These are phyloP conservation scores for Pseudochirops corinnae DNA, from an alignment of 2,797 vertebrate genomes.

Conservation along the genomic window DNA sequence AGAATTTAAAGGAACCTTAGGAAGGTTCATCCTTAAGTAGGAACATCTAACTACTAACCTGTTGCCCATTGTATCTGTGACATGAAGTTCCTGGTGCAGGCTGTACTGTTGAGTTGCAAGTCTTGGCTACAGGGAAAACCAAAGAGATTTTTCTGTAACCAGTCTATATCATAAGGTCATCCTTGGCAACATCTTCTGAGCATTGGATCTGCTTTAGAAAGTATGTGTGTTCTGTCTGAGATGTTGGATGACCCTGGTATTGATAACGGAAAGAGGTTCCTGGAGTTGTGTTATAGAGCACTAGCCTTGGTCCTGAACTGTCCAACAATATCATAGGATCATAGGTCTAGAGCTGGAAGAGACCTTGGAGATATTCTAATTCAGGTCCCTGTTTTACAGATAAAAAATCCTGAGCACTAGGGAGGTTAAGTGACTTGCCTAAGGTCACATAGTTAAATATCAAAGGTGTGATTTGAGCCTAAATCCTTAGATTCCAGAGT, in stretches of 20 bases:
- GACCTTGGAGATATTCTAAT: not conserved
- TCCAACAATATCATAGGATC: not conserved
- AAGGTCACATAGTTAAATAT: not conserved
- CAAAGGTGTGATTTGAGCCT: not conserved
- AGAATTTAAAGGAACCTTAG: not conserved
- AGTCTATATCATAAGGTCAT: not conserved
- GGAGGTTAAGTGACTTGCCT: not conserved
- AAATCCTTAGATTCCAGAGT: not conserved
- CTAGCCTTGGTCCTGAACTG: not conserved
- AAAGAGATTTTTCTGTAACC: not conserved
- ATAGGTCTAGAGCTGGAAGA: not conserved
- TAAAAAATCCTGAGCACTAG: not conserved
- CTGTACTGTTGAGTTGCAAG: not conserved
- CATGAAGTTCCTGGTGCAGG: not conserved
- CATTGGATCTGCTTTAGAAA: not conserved
- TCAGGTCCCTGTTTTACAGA: not conserved
- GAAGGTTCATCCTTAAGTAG: not conserved
- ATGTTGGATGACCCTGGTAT: too few species aligned
- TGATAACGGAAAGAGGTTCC: not conserved
- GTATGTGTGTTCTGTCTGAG: not conserved
- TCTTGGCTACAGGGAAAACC: not conserved
- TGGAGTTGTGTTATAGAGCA: not conserved
- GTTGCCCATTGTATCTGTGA: not conserved
- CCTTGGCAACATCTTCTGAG: not conserved
- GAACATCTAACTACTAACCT: not conserved